phyloP scores from a whole-genome alignment of 2,113 vertebrate species.

The Microcebus murinus region DNA sequence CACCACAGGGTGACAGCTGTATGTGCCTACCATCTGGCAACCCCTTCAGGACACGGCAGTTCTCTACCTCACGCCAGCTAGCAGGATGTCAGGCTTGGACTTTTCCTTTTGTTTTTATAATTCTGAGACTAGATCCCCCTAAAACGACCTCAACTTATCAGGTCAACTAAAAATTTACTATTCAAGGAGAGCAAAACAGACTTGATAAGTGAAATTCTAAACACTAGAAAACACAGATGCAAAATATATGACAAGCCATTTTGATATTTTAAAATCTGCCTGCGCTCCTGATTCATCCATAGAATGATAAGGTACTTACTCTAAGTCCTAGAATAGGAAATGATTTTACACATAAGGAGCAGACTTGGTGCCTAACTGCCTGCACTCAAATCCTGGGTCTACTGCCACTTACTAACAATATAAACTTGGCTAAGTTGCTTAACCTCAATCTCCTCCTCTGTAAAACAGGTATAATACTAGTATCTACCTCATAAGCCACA shows the following conservation, averaged over 20 bases:
- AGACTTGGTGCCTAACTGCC: not conserved
- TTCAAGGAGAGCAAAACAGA: not conserved
- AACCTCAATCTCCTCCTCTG: not conserved
- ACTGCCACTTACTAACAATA: not conserved
- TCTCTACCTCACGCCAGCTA: not conserved
- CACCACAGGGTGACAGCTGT: not conserved
- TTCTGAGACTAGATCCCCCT: not conserved
- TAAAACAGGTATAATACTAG: not conserved
- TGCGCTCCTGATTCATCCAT: not conserved
- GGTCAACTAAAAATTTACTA: not conserved
- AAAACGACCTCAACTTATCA: not conserved
- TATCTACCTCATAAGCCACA: not conserved
- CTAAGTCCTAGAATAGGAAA: not conserved
- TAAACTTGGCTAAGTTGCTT: not conserved
- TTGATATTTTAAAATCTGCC: not conserved
- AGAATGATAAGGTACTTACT: not conserved
- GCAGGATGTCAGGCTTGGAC: not conserved
- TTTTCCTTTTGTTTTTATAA: not conserved
- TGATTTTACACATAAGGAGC: fast-evolving
- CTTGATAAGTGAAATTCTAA: not conserved
- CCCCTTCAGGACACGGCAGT: not conserved
- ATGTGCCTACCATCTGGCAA: too few species aligned
- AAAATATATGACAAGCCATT: not conserved
- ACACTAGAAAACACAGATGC: not conserved
- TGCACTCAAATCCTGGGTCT: not conserved